These are phyloP conservation scores for Orchesella flavescens DNA, from an alignment of 2,888 invertebrate genomes.

Conservation along the genomic window DNA sequence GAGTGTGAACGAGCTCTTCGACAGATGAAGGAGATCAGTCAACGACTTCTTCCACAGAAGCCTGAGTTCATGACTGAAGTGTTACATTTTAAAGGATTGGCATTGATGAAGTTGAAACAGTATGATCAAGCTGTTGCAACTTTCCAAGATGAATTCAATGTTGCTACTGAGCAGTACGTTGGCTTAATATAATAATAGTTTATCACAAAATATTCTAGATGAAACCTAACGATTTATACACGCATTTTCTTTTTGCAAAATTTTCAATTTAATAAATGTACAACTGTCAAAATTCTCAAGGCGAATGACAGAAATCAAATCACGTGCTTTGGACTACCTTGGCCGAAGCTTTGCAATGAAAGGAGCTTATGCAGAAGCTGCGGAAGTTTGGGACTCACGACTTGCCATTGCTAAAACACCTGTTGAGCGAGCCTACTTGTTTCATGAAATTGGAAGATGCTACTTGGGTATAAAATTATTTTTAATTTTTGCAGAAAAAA, in stretches of 20 bases:
- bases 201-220: background rate
- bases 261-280: background rate
- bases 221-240: no score
- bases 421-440: conserved; percentile 75
- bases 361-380: conserved; percentile 74
- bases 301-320: conserved; percentile 73
- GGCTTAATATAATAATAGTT: no score
- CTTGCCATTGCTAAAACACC: conserved; percentile 74
- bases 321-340: conserved; percentile 74
- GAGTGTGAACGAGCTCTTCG: conserved; percentile 71
- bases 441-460: conserved; percentile 76
- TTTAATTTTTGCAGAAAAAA: no score
- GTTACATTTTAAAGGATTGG: conserved; percentile 70
- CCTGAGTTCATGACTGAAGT: conserved; percentile 69
- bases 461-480: conserved; percentile 73
- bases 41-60: conserved; percentile 67
- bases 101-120: conserved; percentile 67
- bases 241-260: no score
- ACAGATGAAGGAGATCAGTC: conserved; percentile 71
- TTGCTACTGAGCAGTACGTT: conserved; percentile 66
- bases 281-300: conserved; percentile 31
- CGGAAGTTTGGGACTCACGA: conserved; percentile 74
- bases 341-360: conserved; percentile 74
- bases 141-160: conserved; percentile 68
- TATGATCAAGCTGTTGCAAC: conserved; percentile 68